Conservation (phyloP, 2,888 invertebrate genomes). For the Melanchra persicariae region DNA sequence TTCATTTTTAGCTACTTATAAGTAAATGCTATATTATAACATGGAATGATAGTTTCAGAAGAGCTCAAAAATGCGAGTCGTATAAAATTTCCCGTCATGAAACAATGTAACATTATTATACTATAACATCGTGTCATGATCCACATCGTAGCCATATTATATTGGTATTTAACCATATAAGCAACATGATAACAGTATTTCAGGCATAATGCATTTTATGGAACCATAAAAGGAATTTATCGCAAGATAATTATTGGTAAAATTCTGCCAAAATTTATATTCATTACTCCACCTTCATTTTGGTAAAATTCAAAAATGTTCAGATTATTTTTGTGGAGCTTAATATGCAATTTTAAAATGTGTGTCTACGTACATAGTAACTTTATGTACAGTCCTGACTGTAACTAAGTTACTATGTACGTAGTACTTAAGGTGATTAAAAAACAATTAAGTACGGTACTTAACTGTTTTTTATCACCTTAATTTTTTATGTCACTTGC, state of each 20-base stretch:
- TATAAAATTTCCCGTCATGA: neutral
- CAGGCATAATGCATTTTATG: slow-evolving; percentile 55
- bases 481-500: no score
- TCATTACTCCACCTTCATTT: slow-evolving; percentile 21
- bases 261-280: slow-evolving; percentile 32
- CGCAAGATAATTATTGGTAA: slow-evolving; percentile 58
- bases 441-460: no score
- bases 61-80: neutral
- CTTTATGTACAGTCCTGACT: neutral
- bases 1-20: neutral
- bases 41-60: neutral
- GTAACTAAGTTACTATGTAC: no score
- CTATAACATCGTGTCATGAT: slow-evolving; percentile 18
- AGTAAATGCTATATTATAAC: neutral
- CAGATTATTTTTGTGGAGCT: neutral
- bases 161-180: neutral
- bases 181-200: slow-evolving; percentile 39
- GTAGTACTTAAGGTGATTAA: no score
- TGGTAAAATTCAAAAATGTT: slow-evolving; percentile 20
- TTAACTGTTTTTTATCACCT: no score
- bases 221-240: slow-evolving; percentile 66
- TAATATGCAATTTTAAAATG: neutral
- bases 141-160: neutral
- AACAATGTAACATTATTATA: slow-evolving; percentile 3
- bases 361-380: neutral